Evolutionary conservation across 2,888 invertebrate genomes (phyloP), one percentile per base, ranked within the genome.

Genomic region (Pediacus dermestoides): DNA sequence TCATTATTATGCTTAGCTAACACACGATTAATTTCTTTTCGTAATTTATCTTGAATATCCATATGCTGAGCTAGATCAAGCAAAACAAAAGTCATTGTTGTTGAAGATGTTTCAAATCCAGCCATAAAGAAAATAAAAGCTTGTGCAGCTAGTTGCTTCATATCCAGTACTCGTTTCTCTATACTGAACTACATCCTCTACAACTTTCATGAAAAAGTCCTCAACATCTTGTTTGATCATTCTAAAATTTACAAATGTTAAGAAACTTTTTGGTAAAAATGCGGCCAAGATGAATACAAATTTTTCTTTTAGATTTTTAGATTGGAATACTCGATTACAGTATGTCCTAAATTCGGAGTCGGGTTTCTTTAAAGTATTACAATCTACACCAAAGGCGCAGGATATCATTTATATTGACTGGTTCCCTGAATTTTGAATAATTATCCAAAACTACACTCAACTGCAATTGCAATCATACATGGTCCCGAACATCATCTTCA

Each of bases 41-140:
- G 21, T 18, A 18, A 18, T 18, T 18, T 18, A 6, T 18, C 6
- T n/a, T 18, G 21, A 6, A 18, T 18, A 7, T 18, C 21, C 21
- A n/a, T 6, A 18, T 18, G 6, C 6, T n/a, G 21, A n/a, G 21
- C 6, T 18, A 18, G n/a, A 7, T 18, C 21, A n/a, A 6, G n/a
- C n/a, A 18, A 18, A 18, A n/a, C 21, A 18, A 18, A 18, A 6
- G 21, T 18, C 21, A 18, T 18, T 6, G 21, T n/a, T 7, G 6
- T 18, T 18, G 21, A 18, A 18, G 21, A 18, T n/a, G 21, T 18
- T 18, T 18, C 21, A n/a, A 18, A 18, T 18, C 21, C 21, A n/a
- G 21, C 21, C 21, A 18, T 6, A n/a, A 18, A 18, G n/a, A 18
- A 18, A 6, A 18, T n/a, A 18, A 18, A 18, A 18, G n/a, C 21